A percentile compares a stretch with the other conserved stretches of the same genome.
Conservation (phyloP, 37 sponge, comb jelly and placozoan genomes). For the Diacarnus erythraeanus region DNA sequence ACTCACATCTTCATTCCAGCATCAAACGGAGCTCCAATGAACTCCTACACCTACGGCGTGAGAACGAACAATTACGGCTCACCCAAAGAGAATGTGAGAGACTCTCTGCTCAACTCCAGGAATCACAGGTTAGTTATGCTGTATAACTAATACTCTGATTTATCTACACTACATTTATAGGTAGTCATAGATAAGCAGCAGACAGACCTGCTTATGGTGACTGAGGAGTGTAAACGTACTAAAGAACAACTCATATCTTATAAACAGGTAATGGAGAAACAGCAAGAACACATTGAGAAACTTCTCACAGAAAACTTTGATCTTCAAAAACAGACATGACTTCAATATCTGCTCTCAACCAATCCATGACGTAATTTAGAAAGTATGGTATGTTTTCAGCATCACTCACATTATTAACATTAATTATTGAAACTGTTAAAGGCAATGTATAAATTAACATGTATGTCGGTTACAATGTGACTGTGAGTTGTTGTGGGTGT, state of each 20-base stretch:
- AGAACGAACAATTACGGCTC: slow-evolving; percentile 24
- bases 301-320: slow-evolving; percentile 36
- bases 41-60: slow-evolving; percentile 20
- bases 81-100: slow-evolving; percentile 12
- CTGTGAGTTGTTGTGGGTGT: too few relatives aligned
- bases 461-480: too few relatives aligned
- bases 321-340: background rate
- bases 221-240: slow-evolving; percentile 22
- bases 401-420: too few relatives aligned
- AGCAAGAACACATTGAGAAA: slow-evolving; percentile 37
- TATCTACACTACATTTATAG: background rate
- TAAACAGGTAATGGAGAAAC: slow-evolving; percentile 52
- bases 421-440: too few relatives aligned
- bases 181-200: slow-evolving; percentile 7
- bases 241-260: slow-evolving; percentile 44
- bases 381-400: background rate
- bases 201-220: slow-evolving; percentile 19
- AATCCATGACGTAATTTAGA: background rate
- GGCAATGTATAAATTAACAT: too few relatives aligned
- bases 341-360: background rate
- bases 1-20: background rate
- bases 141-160: background rate
- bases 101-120: slow-evolving; percentile 19
- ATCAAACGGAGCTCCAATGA: background rate
- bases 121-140: background rate